Evolutionary conservation across 2,113 vertebrate species (phyloP).

Genomic region (Pampusana beccarii): DNA sequence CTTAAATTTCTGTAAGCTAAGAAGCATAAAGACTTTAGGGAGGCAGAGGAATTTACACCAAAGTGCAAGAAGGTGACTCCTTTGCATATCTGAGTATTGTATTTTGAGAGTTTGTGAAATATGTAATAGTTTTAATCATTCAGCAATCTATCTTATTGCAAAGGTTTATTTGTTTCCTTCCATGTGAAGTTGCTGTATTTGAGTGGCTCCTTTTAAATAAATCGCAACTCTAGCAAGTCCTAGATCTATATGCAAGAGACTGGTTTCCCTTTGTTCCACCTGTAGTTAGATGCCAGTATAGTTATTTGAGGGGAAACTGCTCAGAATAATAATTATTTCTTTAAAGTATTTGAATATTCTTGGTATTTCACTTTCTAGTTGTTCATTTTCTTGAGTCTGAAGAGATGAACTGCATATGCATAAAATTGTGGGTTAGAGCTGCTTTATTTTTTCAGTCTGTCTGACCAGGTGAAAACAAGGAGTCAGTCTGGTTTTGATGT

Average conservation of each 20-base stretch:
- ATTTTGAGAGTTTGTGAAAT: neutral
- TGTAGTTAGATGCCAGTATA: neutral
- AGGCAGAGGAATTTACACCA: neutral
- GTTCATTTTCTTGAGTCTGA: neutral
- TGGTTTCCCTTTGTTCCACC: neutral
- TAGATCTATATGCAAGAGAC: neutral
- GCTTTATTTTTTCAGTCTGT: neutral
- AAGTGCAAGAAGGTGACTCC: neutral
- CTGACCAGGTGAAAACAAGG: neutral
- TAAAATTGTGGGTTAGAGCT: neutral
- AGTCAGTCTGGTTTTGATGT: neutral
- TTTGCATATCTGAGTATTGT: neutral
- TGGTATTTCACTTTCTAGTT: neutral
- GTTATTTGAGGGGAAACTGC: neutral
- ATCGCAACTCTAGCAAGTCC: neutral
- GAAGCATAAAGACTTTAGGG: neutral
- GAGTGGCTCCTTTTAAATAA: neutral
- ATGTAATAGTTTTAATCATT: constrained; percentile 1
- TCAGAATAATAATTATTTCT: neutral
- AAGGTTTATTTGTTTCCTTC: neutral
- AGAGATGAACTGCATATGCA: neutral
- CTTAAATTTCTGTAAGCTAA: constrained; percentile 17
- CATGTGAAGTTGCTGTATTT: neutral
- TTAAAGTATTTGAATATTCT: neutral
- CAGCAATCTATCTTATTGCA: neutral